Evolutionary conservation across 53 echinoderm and acorn worm genomes (phyloP).

Genomic region (Hippasteria phrygiana): DNA sequence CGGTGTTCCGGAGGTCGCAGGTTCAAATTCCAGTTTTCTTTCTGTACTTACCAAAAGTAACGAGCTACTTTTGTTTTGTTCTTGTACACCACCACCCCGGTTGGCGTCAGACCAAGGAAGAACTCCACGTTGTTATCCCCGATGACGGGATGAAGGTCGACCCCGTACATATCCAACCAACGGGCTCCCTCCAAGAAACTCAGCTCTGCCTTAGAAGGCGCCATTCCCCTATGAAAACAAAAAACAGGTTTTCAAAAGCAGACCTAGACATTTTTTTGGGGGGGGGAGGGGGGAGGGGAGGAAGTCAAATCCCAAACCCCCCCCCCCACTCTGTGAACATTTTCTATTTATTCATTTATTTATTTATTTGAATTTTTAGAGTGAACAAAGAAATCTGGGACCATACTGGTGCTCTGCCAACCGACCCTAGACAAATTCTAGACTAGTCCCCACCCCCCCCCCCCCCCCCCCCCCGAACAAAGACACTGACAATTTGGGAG

Average conservation of each 20-base stretch:
- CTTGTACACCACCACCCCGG: slow-evolving; percentile 91
- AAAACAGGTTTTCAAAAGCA: not conserved
- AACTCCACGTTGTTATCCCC: slow-evolving; percentile 83
- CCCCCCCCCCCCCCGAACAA: too few relatives aligned
- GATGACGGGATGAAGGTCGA: slow-evolving; percentile 88
- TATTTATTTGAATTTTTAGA: too few relatives aligned
- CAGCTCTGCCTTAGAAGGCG: slow-evolving; percentile 84
- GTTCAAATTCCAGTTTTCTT: too few relatives aligned
- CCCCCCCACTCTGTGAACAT: too few relatives aligned
- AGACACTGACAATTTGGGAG: too few relatives aligned
- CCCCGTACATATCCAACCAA: slow-evolving; percentile 98
- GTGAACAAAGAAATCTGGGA: too few relatives aligned
- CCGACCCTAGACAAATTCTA: too few relatives aligned
- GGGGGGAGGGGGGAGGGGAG: not conserved
- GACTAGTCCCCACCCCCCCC: too few relatives aligned
- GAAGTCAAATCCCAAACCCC: not conserved
- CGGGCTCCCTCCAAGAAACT: slow-evolving; percentile 92
- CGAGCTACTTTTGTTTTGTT: slow-evolving; percentile 87
- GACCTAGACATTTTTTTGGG: not conserved
- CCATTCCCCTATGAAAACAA: slow-evolving; percentile 76
- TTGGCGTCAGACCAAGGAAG: slow-evolving; percentile 90
- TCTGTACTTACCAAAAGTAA: slow-evolving; percentile 89
- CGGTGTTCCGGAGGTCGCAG: too few relatives aligned
- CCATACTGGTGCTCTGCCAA: too few relatives aligned
- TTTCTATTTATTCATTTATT: too few relatives aligned